Base-by-base conservation (phyloP, 2,797 vertebrate species). In the Macropus fuliginosus region DNA sequence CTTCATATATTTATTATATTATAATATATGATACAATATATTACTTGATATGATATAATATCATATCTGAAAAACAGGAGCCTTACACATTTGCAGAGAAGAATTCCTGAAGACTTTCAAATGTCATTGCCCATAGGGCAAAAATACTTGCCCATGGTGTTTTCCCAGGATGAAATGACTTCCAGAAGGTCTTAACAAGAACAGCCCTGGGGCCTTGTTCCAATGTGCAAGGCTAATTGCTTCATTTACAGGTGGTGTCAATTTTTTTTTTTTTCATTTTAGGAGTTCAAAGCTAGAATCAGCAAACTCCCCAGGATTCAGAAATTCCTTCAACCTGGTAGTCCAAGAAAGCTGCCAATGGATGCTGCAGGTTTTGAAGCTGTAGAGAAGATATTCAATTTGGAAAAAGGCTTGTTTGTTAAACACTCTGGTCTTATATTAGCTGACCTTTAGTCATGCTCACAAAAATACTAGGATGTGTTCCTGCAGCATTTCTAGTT, bases 321-420 rank as follows among this genome's bases (percentile, higher is more conserved):
- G 28, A 99, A 98, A 94, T 99, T 99, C 98, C 97, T 99, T 96
- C 97, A 99, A 96, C 99, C 99, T 29, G 99, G 99, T 89, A 99
- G 99, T 98, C 98, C 99, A 96, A 99, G 99, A 97, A 99, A 99
- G 96, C 98, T 98, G 0, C 98, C 93, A 9, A 97, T 98, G 3
- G 99, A 99, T 94, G 98, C 98, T 0, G 46, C 1, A 0, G 98
- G 98, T 11, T 0, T 92, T 5, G 98, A 98, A 59, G 99, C 97
- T 0, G 96, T 98, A 12, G 97, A 91, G 95, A 96, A 97, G 31
- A 98, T 98, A 92, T 97, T 99, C 8, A 92, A 40, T 62, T 81
- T 93, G 91, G 93, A 96, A 74, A 4, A 0, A 31, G 94, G 96
- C 59, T 46, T 96, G 90, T 93, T 95, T 94, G 31, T 96, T 56